Evolutionary conservation across 2,113 vertebrate genomes (phyloP), one percentile per base, ranked within the genome.

Genomic region (Strix uralensis): DNA sequence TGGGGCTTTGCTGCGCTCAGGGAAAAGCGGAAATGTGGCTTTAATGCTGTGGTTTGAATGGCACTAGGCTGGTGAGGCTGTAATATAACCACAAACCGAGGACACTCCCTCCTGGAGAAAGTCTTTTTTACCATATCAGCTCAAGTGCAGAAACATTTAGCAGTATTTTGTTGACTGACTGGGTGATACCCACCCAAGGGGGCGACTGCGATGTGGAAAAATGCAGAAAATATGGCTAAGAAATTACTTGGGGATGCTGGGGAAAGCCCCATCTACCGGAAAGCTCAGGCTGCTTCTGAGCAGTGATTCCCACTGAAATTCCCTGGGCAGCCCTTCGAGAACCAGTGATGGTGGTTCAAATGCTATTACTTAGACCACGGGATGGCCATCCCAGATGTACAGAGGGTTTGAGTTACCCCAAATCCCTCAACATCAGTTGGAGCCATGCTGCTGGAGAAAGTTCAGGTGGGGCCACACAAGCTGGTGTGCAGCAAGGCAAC

Each of bases 331-430:
- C 54, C 27, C 27, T 61, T n/a, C 1, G 2, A 61, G 65, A 67
- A 25, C 26, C 10, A 17, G 71, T 1, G 1, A 42, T 1, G 2
- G 52, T 2, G 2, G 36, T 20, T 40, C 6, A 4, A 51, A 32
- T 2, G 4, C 13, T 54, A 16, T 18, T 32, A 38, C 22, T 38
- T 15, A 57, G 11, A 57, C 5, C 5, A 22, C 5, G 40, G 40
- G 20, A 32, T 1, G 5, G 15, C 26, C 42, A 29, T 21, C 36
- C 19, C 40, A 16, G 47, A 27, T 32, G 27, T 19, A 25, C 3
- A 6, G 55, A 80, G 34, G 49, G 34, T 70, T 58, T 0, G 1
- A 10, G 29, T 54, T 15, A 80, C 52, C 49, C 22, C 44, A 79
- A 26, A 75, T 38, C 30, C 26, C 62, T 70, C 49, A 47, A 19